phyloP scores from a whole-genome alignment of 2,888 invertebrate species.

The Mellilla xanthometata region DNA sequence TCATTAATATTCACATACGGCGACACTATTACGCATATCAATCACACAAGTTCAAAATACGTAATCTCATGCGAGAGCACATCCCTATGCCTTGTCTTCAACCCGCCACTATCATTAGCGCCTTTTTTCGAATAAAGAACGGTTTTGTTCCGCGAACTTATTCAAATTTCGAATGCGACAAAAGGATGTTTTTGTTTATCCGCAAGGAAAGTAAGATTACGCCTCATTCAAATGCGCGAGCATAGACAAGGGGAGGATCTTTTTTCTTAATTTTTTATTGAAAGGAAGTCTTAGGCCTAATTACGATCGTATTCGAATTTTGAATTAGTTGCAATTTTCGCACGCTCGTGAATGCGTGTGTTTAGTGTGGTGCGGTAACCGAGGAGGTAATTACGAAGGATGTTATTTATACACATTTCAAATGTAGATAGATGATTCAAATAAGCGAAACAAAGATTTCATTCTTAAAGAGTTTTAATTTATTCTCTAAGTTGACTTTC shows the following conservation, averaged over 20 bases:
- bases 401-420: conserved; percentile 40
- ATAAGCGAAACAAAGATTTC: no score
- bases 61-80: conserved; percentile 73
- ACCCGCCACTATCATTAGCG: conserved; percentile 70
- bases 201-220: conserved; percentile 55
- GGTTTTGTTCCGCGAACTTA: conserved; percentile 37
- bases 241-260: conserved; percentile 43
- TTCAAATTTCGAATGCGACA: conserved; percentile 65
- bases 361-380: conserved; percentile 48
- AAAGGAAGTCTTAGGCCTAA: conserved; percentile 44
- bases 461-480: no score
- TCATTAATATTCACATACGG: conserved; percentile 72
- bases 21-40: conserved; percentile 77
- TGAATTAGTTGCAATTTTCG: conserved; percentile 62
- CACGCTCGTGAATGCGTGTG: conserved; percentile 58
- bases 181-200: conserved; percentile 76
- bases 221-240: conserved; percentile 40
- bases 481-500: no score
- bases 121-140: conserved; percentile 47
- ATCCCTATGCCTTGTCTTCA: conserved; percentile 66
- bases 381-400: conserved; percentile 54
- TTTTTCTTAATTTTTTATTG: conserved; percentile 46
- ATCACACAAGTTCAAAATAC: conserved; percentile 75
- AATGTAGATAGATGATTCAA: no score
- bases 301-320: conserved; percentile 57